phyloP scores from a whole-genome alignment of 2,888 invertebrate species.

The Drosophila borborema region DNA sequence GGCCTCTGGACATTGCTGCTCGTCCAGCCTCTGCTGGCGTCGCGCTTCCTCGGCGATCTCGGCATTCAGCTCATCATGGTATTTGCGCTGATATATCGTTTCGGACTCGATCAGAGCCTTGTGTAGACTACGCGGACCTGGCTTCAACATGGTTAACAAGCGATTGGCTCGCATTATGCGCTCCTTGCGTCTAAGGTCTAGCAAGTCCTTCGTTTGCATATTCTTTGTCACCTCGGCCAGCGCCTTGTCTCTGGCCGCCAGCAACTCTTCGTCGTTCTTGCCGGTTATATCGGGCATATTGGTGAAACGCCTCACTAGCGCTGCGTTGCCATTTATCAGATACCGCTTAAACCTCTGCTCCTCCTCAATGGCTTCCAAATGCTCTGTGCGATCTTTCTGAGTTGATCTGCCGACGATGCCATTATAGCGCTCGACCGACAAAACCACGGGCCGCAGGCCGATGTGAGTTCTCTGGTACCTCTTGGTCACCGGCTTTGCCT shows the following conservation, averaged over 20 bases:
- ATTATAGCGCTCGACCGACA: constrained; percentile 55
- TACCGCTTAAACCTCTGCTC: constrained; percentile 59
- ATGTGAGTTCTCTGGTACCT: neutral
- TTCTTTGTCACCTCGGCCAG: neutral
- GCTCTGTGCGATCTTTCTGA: constrained; percentile 22
- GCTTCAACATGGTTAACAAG: constrained; percentile 53
- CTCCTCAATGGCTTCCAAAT: constrained; percentile 43
- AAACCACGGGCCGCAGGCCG: constrained; percentile 42
- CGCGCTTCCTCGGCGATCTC: constrained; percentile 45
- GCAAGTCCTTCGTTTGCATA: constrained; percentile 8
- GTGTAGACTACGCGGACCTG: constrained; percentile 48
- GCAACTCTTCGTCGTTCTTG: constrained; percentile 18
- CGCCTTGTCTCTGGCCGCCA: neutral
- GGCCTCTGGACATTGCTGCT: constrained; percentile 46
- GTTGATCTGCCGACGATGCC: constrained; percentile 45
- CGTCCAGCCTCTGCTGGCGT: constrained; percentile 46
- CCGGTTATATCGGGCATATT: constrained; percentile 6
- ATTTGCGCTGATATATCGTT: constrained; percentile 46
- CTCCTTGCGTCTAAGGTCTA: constrained; percentile 55
- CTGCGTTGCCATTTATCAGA: constrained; percentile 50
- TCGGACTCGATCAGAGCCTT: constrained; percentile 55
- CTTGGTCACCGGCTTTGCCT: constrained; percentile 12
- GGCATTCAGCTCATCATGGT: constrained; percentile 36
- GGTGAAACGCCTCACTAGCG: constrained; percentile 34
- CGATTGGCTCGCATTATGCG: constrained; percentile 54